Evolutionary conservation across 2,888 invertebrate species (phyloP).

Genomic region (Agrotis clavis): DNA sequence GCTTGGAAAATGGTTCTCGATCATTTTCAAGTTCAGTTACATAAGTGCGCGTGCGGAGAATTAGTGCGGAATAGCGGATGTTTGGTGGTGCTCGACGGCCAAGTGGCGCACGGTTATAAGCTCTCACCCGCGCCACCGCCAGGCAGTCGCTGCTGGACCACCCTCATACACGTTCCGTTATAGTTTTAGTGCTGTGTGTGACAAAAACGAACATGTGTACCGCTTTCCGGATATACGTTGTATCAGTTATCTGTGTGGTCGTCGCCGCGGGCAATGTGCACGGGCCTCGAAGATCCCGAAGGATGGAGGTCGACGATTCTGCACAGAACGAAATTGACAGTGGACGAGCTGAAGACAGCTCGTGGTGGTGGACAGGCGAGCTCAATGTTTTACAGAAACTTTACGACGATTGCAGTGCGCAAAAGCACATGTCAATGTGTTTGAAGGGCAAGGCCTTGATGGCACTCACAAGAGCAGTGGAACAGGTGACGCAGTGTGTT

Average conservation of each 20-base stretch:
- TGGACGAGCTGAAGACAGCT: slow-evolving; percentile 87
- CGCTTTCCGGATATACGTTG: slow-evolving; percentile 87
- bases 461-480: slow-evolving; percentile 91
- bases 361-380: slow-evolving; percentile 91
- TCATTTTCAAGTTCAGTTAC: slow-evolving; percentile 92
- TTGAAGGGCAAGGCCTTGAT: slow-evolving; percentile 92
- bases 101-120: slow-evolving; percentile 90
- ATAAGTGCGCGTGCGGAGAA: slow-evolving; percentile 90
- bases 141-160: slow-evolving; percentile 88
- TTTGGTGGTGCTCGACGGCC: slow-evolving; percentile 89
- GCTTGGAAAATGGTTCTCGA: slow-evolving; percentile 91
- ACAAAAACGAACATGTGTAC: slow-evolving; percentile 85
- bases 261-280: slow-evolving; percentile 85
- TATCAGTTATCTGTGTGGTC: slow-evolving; percentile 85
- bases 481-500: slow-evolving; percentile 85
- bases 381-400: slow-evolving; percentile 91
- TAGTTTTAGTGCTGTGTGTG: slow-evolving; percentile 86
- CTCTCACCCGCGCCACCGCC: slow-evolving; percentile 83
- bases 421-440: slow-evolving; percentile 91
- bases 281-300: slow-evolving; percentile 85
- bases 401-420: slow-evolving; percentile 92
- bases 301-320: slow-evolving; percentile 85
- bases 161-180: slow-evolving; percentile 85
- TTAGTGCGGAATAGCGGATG: slow-evolving; percentile 92
- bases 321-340: slow-evolving; percentile 88